Evolutionary conservation across 2,113 vertebrate species (phyloP).

Genomic region (Psammodynastes pulverulentus): DNA sequence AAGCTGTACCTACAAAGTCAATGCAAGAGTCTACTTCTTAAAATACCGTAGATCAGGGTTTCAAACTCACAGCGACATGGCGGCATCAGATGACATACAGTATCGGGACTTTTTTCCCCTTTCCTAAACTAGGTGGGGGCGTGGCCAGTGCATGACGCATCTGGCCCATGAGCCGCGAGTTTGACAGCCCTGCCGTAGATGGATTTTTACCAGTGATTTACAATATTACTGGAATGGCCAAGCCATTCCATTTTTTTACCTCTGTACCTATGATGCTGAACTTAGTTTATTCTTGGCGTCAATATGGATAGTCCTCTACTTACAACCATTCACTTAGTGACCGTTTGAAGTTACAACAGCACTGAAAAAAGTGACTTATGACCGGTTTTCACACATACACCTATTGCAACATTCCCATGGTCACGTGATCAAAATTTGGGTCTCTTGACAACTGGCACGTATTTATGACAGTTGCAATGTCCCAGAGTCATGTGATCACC

Average conservation of each 20-base stretch:
- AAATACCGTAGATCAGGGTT: no score
- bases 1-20: background rate
- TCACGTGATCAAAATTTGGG: background rate
- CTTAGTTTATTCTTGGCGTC: background rate
- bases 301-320: background rate
- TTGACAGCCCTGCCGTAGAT: background rate
- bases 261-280: background rate
- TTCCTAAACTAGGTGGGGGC: no score
- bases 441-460: background rate
- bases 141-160: no score
- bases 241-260: background rate
- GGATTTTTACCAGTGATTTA: background rate
- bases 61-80: no score
- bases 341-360: background rate
- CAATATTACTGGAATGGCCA: background rate
- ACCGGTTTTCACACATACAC: no score
- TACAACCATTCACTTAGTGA: background rate
- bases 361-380: no score
- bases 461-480: no score
- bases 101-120: no score
- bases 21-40: background rate
- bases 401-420: no score
- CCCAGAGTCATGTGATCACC: no score
- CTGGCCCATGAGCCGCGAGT: no score
- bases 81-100: no score